phyloP scores from a whole-genome alignment of 2,888 invertebrate species.

The Exocentrus adspersus region DNA sequence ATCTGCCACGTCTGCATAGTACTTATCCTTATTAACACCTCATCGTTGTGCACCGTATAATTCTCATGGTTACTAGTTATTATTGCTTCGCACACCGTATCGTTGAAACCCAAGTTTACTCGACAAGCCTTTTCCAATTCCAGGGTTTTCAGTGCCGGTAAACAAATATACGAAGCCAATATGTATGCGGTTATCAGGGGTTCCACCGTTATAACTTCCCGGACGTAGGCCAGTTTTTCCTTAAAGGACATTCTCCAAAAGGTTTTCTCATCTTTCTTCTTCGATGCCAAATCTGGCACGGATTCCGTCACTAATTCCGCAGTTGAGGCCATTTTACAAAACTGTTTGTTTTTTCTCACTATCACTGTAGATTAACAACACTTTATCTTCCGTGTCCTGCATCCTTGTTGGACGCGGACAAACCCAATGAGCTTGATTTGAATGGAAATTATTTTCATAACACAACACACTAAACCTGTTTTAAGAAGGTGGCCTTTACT shows the following conservation, averaged over 20 bases:
- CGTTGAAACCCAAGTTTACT: slow-evolving; percentile 65
- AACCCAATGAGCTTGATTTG: no score
- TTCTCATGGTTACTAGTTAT: slow-evolving; percentile 53
- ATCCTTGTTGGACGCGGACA: slow-evolving; percentile 5
- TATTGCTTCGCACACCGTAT: slow-evolving; percentile 65
- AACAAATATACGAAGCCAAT: slow-evolving; percentile 54
- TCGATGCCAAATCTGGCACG: slow-evolving; percentile 46
- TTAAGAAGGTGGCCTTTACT: slow-evolving; percentile 17
- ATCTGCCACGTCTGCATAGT: slow-evolving; percentile 61
- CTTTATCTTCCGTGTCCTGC: slow-evolving; percentile 11
- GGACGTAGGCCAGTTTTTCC: slow-evolving; percentile 44
- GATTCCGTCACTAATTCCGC: slow-evolving; percentile 53
- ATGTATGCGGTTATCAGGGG: slow-evolving; percentile 58
- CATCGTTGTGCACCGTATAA: slow-evolving; percentile 60
- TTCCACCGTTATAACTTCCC: slow-evolving; percentile 59
- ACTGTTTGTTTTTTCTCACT: background rate
- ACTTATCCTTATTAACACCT: slow-evolving; percentile 64
- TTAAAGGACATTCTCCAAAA: slow-evolving; percentile 44
- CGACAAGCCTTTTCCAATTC: slow-evolving; percentile 69
- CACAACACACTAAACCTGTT: slow-evolving; percentile 28
- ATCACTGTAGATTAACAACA: background rate
- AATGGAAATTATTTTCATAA: background rate
- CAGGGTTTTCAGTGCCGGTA: slow-evolving; percentile 65
- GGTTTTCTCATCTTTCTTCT: slow-evolving; percentile 41
- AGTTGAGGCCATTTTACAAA: slow-evolving; percentile 55